These are phyloP conservation scores for Eunapius fragilis DNA, from an alignment of 37 sponge, comb jelly and placozoan genomes.

Conservation along the genomic window DNA sequence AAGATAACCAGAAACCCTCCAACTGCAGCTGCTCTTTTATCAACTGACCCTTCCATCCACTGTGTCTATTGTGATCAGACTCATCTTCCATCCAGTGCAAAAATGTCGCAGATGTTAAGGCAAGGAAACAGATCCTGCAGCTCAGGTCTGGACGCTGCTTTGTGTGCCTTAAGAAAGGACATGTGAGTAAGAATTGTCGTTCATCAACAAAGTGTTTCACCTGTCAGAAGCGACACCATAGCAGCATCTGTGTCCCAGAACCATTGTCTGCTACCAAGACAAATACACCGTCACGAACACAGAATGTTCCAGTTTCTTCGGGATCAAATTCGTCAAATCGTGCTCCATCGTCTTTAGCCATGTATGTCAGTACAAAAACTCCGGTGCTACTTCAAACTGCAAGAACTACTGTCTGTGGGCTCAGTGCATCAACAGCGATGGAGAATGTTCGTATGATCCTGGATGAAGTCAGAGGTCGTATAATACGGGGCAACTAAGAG, in stretches of 20 bases:
- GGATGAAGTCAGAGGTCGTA: slow-evolving; percentile 44
- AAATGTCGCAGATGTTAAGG: neutral
- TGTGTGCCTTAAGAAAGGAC: slow-evolving; percentile 5
- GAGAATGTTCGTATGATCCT: slow-evolving; percentile 1
- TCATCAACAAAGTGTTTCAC: neutral
- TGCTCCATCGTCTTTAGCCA: neutral
- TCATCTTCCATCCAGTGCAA: neutral
- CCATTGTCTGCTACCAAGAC: neutral
- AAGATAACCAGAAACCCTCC: neutral
- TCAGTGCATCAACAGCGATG: neutral
- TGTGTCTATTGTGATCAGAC: slow-evolving; percentile 12
- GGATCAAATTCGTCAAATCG: neutral
- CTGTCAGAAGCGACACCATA: neutral
- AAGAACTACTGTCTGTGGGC: neutral
- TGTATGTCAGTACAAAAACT: neutral
- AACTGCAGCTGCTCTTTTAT: neutral
- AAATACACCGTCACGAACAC: neutral
- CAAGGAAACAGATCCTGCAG: slow-evolving; percentile 6
- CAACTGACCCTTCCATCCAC: slow-evolving; percentile 1
- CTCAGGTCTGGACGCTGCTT: slow-evolving; percentile 10
- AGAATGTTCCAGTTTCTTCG: neutral
- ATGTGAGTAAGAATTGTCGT: neutral
- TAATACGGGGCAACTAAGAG: slow-evolving; percentile 1
- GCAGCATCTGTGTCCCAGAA: neutral
- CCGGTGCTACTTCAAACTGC: neutral